Evolutionary conservation across 2,797 vertebrate species (phyloP).

Genomic region (Phrynocephalus forsythii): DNA sequence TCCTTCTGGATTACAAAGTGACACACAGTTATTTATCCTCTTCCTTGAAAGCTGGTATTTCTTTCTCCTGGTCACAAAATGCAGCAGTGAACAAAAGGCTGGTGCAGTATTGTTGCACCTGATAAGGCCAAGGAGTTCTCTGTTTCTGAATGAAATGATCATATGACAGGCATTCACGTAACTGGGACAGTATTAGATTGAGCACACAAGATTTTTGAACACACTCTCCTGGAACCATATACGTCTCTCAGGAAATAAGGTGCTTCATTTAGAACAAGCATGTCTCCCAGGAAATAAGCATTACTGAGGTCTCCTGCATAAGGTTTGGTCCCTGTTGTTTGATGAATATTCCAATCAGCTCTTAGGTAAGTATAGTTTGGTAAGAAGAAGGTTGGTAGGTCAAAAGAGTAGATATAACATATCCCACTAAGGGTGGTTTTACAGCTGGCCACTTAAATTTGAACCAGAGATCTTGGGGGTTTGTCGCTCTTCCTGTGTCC

Average conservation of each 20-base stretch:
- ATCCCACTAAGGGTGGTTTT: too few relatives aligned
- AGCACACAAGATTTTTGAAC: neutral
- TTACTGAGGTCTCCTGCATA: neutral
- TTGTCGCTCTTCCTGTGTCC: too few relatives aligned
- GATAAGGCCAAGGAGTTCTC: neutral
- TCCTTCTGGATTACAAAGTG: conserved; percentile 47
- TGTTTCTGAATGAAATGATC: neutral
- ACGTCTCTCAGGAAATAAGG: too few relatives aligned
- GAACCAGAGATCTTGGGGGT: too few relatives aligned
- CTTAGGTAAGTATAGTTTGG: neutral
- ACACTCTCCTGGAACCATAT: neutral
- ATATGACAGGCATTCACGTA: neutral
- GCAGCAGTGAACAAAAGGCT: neutral
- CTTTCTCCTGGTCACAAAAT: conserved; percentile 31
- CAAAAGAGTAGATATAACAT: too few relatives aligned
- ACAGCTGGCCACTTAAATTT: too few relatives aligned
- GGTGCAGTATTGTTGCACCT: neutral
- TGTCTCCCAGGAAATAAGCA: neutral
- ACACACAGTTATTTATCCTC: conserved; percentile 42
- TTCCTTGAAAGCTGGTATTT: conserved; percentile 53
- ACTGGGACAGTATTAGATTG: neutral
- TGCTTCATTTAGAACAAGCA: too few relatives aligned
- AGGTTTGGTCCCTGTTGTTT: neutral
- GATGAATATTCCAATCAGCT: neutral
- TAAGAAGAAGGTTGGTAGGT: too few relatives aligned